These are phyloP conservation scores for Coenobita brevimanus DNA, from an alignment of 1,140 invertebrate species.

Conservation along the genomic window DNA sequence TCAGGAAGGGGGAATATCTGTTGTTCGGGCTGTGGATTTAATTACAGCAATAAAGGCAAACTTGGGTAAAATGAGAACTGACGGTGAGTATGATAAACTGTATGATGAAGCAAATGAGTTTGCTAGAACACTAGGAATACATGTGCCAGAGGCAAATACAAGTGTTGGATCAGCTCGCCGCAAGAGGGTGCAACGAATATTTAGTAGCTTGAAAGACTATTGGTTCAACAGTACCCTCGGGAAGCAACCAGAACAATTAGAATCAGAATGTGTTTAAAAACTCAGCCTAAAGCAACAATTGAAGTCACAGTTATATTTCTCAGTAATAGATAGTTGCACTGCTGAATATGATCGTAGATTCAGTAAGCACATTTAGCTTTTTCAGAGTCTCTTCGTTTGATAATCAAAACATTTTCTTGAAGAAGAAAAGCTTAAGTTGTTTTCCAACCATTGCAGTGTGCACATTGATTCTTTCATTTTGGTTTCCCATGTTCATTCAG, in stretches of 20 bases:
- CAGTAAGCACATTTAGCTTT: neutral
- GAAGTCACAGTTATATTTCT: slow-evolving; percentile 19
- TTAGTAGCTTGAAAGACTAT: slow-evolving; percentile 21
- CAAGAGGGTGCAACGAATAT: slow-evolving; percentile 8
- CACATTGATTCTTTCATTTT: slow-evolving; percentile 22
- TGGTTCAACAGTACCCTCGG: neutral
- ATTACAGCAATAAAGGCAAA: neutral
- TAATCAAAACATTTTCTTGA: slow-evolving; percentile 19
- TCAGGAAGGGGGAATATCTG: too few relatives aligned
- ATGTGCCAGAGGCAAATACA: too few relatives aligned
- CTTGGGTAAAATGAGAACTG: too few relatives aligned
- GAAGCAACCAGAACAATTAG: slow-evolving; percentile 39
- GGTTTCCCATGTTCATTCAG: slow-evolving; percentile 9
- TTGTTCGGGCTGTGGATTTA: slow-evolving; percentile 4
- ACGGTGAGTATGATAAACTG: slow-evolving; percentile 21
- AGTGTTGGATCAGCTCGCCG: neutral
- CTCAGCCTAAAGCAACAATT: slow-evolving; percentile 23
- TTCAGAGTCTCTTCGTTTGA: neutral
- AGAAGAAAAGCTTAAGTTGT: slow-evolving; percentile 19
- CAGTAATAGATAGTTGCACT: slow-evolving; percentile 12
- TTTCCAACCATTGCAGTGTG: slow-evolving; percentile 25
- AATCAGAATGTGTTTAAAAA: slow-evolving; percentile 29
- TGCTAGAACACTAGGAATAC: neutral
- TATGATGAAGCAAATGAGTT: slow-evolving; percentile 25
- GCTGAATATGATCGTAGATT: slow-evolving; percentile 1